phyloP scores from a whole-genome alignment of 1,140 invertebrate species.

The Panulirus ornatus region DNA sequence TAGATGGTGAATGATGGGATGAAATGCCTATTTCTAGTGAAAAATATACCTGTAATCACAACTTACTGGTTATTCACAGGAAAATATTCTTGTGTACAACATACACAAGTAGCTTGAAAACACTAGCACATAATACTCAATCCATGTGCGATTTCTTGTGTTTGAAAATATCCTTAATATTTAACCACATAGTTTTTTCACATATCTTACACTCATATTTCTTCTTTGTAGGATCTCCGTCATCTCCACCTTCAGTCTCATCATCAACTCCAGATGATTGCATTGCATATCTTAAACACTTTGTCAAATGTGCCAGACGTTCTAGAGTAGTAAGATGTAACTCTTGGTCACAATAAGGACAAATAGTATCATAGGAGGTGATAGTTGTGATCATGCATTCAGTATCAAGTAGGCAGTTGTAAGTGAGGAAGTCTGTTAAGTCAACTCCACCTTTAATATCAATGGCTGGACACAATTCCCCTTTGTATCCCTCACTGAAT shows the following conservation, averaged over 20 bases:
- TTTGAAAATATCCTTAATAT: slow-evolving; percentile 65
- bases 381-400: slow-evolving; percentile 65
- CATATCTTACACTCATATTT: slow-evolving; percentile 63
- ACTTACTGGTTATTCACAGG: background rate
- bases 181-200: slow-evolving; percentile 61
- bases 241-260: background rate
- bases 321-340: slow-evolving; percentile 65
- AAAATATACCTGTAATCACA: no score
- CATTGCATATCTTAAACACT: slow-evolving; percentile 36
- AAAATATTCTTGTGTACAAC: background rate
- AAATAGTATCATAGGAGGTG: slow-evolving; percentile 62
- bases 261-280: slow-evolving; percentile 31
- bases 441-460: slow-evolving; percentile 89
- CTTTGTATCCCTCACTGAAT: slow-evolving; percentile 82
- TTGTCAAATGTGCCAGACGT: slow-evolving; percentile 64
- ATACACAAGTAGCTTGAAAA: background rate
- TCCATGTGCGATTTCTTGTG: slow-evolving; percentile 58
- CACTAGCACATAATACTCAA: background rate
- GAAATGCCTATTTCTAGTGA: no score
- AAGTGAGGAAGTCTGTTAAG: slow-evolving; percentile 90
- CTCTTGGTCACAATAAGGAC: slow-evolving; percentile 69
- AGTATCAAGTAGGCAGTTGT: slow-evolving; percentile 82
- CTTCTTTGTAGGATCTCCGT: slow-evolving; percentile 53
- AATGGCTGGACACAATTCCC: slow-evolving; percentile 82
- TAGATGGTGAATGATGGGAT: no score